These are phyloP conservation scores for Notoglanidium macrostoma DNA, from an alignment of 2,797 vertebrate species.

Conservation along the genomic window DNA sequence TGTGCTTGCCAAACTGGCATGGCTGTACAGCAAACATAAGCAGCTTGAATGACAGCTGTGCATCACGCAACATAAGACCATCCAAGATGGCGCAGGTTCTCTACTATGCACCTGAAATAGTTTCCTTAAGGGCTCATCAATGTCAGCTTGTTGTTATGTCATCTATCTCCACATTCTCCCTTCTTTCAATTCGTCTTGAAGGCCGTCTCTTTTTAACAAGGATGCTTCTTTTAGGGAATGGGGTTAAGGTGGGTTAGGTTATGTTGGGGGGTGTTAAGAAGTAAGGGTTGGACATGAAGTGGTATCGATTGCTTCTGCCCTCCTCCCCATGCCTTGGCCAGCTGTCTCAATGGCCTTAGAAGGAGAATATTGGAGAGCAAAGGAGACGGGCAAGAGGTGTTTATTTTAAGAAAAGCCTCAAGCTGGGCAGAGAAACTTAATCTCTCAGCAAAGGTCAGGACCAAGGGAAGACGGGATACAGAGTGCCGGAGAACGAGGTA, in stretches of 20 bases:
- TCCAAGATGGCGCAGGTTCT: slow-evolving; percentile 27
- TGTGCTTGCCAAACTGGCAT: slow-evolving; percentile 11
- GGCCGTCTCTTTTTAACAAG: slow-evolving; percentile 60
- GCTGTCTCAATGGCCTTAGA: slow-evolving; percentile 82
- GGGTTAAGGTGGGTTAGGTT: slow-evolving; percentile 35
- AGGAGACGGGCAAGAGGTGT: slow-evolving; percentile 51
- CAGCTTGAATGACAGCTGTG: slow-evolving; percentile 9
- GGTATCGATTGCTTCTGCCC: slow-evolving; percentile 70
- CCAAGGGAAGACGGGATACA: slow-evolving; percentile 67
- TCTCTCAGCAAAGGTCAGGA: slow-evolving; percentile 79
- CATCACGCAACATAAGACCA: background rate
- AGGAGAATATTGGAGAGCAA: slow-evolving; percentile 77
- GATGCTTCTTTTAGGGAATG: background rate
- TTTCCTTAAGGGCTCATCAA: slow-evolving; percentile 7
- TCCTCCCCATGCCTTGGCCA: slow-evolving; percentile 66
- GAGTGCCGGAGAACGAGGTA: slow-evolving; percentile 57
- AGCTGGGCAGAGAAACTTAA: slow-evolving; percentile 76
- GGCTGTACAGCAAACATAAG: slow-evolving; percentile 3
- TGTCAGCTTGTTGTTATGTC: slow-evolving; percentile 18
- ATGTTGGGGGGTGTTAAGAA: slow-evolving; percentile 56
- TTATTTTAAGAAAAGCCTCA: slow-evolving; percentile 75
- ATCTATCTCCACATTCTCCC: background rate
- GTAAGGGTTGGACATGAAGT: slow-evolving; percentile 59
- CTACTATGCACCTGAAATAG: slow-evolving; percentile 28
- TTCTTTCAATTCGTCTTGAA: background rate